Base-by-base conservation (phyloP, 1,140 invertebrate genomes). In the Ctenoplectra terminalis region DNA sequence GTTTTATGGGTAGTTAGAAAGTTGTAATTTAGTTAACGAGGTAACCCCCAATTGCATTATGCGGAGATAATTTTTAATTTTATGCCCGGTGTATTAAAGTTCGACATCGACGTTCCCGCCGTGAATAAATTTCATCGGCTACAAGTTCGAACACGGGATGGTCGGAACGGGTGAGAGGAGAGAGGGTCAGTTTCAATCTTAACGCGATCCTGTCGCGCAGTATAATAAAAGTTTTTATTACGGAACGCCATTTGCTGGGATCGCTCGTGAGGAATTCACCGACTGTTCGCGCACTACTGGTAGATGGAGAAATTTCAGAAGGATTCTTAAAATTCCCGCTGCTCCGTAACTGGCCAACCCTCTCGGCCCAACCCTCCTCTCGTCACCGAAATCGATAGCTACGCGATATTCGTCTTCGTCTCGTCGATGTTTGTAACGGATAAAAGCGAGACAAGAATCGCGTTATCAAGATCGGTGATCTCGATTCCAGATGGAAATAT, bases 201-300 rank as follows among this genome's bases (percentile, higher is more conserved):
- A 58, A 74, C 61, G 48, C 78, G 61, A 40, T 78, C 58, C 77
- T 50, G 69, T 73, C 69, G 54, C 20, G 11, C 54, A 5, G 46
- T 5, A 50, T n/a, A 67, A 81, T 81, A 81, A 81, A 81, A 81
- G 31, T 67, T 81, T 81, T 81, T 81, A 81, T 75, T 75, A 58
- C 23, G 40, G 50, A 31, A 58, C 50, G 13, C 61, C 50, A 34
- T 74, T 74, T 54, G 60, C 48, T 23, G 9, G 69, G 37, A 52
- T 58, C 52, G 23, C 52, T n/a, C 29, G 75, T 13, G 20, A 26
- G 31, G 66, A 60, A 78, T 78, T 26, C 54, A 46, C 23, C 15
- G 50, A 52, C 2, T 9, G 31, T 63, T 63, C 34, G 23, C 50
- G 29, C 50, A 29, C 58, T 48, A 48, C 50, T 17, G 29, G 61